A percentile compares a stretch with the other conserved stretches of the same genome.
Conservation (phyloP, 2,113 vertebrate species). For the Podiceps cristatus region DNA sequence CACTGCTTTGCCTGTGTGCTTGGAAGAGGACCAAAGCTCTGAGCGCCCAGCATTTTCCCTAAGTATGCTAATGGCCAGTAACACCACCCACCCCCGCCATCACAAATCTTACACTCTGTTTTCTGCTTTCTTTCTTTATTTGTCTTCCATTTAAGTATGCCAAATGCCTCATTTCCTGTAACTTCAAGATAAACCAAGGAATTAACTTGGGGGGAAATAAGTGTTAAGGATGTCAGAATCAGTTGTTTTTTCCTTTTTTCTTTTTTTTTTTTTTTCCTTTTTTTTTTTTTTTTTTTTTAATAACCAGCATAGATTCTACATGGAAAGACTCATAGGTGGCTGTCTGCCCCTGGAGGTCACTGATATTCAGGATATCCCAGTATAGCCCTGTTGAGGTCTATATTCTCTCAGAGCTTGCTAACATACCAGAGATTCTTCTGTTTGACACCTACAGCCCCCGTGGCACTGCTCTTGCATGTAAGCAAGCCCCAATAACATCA, state of each 20-base stretch:
- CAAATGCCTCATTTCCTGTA: neutral
- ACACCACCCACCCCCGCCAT: fast-evolving
- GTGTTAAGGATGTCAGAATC: neutral
- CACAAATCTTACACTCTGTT: neutral
- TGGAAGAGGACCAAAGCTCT: neutral
- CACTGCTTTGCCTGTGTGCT: neutral
- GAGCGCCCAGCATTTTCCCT: neutral
- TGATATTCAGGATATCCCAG: neutral
- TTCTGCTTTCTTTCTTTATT: neutral
- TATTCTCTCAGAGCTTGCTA: neutral
- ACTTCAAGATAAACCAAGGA: neutral
- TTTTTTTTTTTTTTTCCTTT: too few species aligned
- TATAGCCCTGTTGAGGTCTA: neutral
- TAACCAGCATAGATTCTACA: neutral
- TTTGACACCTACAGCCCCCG: neutral
- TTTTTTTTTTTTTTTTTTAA: neutral
- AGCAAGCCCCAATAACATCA: neutral
- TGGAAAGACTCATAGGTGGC: neutral
- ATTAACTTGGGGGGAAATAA: neutral
- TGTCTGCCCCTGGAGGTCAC: neutral
- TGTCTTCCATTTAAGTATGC: neutral
- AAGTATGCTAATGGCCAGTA: neutral
- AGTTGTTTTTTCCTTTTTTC: neutral
- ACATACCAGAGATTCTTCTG: neutral
- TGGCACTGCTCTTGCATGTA: neutral